Evolutionary conservation across 2,113 vertebrate genomes (phyloP).

Genomic region (Agapornis roseicollis): DNA sequence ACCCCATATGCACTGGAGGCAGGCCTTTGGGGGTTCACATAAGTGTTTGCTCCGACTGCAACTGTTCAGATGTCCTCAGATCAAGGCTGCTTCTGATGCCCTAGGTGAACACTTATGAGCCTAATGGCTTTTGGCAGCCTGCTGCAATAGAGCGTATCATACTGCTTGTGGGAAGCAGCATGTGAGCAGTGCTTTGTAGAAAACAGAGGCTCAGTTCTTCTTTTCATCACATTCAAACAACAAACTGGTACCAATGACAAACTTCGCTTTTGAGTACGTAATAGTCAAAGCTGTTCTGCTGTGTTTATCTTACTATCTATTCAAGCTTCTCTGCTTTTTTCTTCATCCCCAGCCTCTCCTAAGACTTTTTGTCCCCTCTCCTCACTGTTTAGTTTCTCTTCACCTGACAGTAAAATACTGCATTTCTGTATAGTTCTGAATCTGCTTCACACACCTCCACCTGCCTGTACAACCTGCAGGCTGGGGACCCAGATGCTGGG

Average conservation of each 20-base stretch:
- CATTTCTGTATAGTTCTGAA: not conserved
- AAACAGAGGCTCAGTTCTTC: not conserved
- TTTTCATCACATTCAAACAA: not conserved
- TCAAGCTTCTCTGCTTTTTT: not conserved
- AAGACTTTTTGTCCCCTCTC: not conserved
- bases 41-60: not conserved
- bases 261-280: not conserved
- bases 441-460: accelerated
- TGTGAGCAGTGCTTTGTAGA: not conserved
- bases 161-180: not conserved
- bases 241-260: not conserved
- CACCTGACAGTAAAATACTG: not conserved
- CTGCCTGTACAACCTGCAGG: not conserved
- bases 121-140: not conserved
- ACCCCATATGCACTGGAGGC: not conserved
- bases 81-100: not conserved
- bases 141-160: accelerated
- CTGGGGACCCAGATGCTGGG: not conserved
- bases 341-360: not conserved
- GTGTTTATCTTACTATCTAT: not conserved
- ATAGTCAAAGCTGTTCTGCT: not conserved
- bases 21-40: not conserved
- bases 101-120: accelerated
- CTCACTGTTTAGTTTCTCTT: not conserved
- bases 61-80: not conserved